Evolutionary conservation across 2,113 vertebrate genomes (phyloP).

Genomic region (Cynoglossus semilaevis): DNA sequence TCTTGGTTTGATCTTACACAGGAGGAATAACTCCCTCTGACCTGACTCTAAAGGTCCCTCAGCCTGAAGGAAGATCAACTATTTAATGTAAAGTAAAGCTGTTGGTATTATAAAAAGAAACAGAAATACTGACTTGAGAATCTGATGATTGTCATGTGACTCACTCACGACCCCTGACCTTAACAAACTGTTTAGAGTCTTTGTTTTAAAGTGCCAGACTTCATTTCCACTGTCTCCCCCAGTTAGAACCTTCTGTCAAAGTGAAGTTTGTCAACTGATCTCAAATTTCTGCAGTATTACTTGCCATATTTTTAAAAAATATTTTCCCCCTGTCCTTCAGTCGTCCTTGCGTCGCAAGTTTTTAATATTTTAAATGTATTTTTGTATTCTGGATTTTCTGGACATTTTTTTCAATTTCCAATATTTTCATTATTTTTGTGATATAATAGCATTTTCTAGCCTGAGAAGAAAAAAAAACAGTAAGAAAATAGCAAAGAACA

Average conservation of each 20-base stretch:
- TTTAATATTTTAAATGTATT: too few relatives aligned
- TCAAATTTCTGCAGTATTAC: background rate
- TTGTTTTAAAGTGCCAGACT: conserved; percentile 2
- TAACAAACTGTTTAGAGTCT: background rate
- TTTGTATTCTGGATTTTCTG: too few relatives aligned
- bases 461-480: too few relatives aligned
- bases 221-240: too few relatives aligned
- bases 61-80: conserved; percentile 26
- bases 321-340: too few relatives aligned
- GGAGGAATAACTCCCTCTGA: conserved; percentile 34
- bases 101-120: background rate
- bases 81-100: conserved; percentile 9
- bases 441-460: too few relatives aligned
- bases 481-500: too few relatives aligned
- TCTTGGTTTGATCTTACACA: conserved; percentile 31
- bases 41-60: background rate
- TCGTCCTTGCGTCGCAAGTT: too few relatives aligned
- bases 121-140: conserved; percentile 14
- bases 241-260: too few relatives aligned
- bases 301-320: too few relatives aligned
- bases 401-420: too few relatives aligned
- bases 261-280: background rate
- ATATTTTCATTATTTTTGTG: too few relatives aligned
- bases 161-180: background rate
- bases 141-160: conserved; percentile 60